Conservation (phyloP, 2,113 vertebrate genomes). For the Neogale vison region DNA sequence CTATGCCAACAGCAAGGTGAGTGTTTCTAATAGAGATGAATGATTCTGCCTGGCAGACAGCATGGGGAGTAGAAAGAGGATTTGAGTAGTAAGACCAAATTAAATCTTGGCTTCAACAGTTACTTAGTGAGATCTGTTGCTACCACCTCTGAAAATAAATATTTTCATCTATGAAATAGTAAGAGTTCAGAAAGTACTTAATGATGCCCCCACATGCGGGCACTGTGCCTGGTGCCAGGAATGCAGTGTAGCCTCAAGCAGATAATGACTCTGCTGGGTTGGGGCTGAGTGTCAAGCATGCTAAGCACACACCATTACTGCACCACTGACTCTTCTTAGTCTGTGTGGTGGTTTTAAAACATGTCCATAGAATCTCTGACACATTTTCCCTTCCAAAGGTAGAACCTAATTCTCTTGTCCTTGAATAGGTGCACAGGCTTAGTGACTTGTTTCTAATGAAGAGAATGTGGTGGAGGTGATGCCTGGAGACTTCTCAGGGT, state of each 20-base stretch:
- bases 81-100: neutral
- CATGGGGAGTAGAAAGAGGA: neutral
- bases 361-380: neutral
- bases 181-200: slow-evolving; percentile 2
- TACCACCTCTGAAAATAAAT: neutral
- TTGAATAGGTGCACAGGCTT: neutral
- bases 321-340: neutral
- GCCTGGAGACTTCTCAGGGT: neutral
- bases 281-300: neutral
- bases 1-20: slow-evolving; percentile 38
- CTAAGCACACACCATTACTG: neutral
- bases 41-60: slow-evolving; percentile 8
- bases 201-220: neutral
- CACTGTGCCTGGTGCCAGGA: neutral
- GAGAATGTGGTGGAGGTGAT: neutral
- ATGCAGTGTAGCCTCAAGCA: neutral
- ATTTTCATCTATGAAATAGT: slow-evolving; percentile 16
- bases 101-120: slow-evolving; percentile 39
- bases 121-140: neutral
- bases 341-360: neutral
- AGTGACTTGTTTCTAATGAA: neutral
- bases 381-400: neutral
- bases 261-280: neutral
- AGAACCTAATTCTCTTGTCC: neutral
- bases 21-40: neutral